Evolutionary conservation across 2,888 invertebrate species (phyloP).

Genomic region (Cyrtodaria siliqua): DNA sequence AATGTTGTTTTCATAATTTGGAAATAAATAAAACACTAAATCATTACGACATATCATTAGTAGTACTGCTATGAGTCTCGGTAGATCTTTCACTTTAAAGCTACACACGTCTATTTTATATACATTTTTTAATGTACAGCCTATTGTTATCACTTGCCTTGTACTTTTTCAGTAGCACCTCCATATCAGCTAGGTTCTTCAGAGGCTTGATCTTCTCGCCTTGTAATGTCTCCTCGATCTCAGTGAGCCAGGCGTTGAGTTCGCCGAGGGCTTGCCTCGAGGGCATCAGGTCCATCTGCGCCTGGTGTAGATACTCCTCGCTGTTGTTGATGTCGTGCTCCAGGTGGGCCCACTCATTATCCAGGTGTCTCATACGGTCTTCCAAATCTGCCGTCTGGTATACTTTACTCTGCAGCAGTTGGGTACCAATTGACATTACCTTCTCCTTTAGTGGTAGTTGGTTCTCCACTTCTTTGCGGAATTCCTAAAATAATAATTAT

Average conservation of each 20-base stretch:
- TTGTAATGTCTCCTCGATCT: slow-evolving; percentile 74
- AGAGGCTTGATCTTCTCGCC: slow-evolving; percentile 73
- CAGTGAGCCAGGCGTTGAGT: slow-evolving; percentile 80
- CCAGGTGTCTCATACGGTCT: slow-evolving; percentile 72
- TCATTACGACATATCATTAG: too few species aligned
- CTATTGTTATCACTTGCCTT: too few species aligned
- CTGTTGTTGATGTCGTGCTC: slow-evolving; percentile 77
- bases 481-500: slow-evolving; percentile 83
- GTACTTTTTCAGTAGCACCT: slow-evolving; percentile 81
- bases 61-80: too few species aligned
- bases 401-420: slow-evolving; percentile 74
- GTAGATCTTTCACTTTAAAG: too few species aligned
- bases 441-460: slow-evolving; percentile 79
- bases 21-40: too few species aligned
- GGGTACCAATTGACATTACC: slow-evolving; percentile 77
- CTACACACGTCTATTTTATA: too few species aligned
- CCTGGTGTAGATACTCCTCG: slow-evolving; percentile 81
- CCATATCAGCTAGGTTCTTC: slow-evolving; percentile 77
- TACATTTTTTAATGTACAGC: too few species aligned
- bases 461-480: slow-evolving; percentile 83
- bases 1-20: too few species aligned
- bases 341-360: slow-evolving; percentile 81
- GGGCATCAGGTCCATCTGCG: slow-evolving; percentile 84
- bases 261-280: slow-evolving; percentile 83
- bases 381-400: slow-evolving; percentile 74